Conservation (phyloP, 2,113 vertebrate genomes). For the Perccottus glenii region DNA sequence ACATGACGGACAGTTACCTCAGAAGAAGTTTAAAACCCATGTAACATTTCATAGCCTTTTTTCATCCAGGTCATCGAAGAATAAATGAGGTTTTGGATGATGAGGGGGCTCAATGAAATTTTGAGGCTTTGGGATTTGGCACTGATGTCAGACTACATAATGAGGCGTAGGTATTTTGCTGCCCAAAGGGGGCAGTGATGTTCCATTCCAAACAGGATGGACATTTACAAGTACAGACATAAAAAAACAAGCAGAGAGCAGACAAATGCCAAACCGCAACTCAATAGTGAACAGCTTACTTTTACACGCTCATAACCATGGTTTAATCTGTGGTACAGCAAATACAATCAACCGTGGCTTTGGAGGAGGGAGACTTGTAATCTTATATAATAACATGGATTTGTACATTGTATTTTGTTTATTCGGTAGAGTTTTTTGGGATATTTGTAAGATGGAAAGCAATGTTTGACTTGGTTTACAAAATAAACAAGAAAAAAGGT, state of each 20-base stretch:
- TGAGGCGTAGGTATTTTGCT: slow-evolving; percentile 45
- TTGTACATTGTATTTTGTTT: neutral
- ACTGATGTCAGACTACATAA: slow-evolving; percentile 75
- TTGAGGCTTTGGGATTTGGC: slow-evolving; percentile 24
- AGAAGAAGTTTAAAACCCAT: neutral
- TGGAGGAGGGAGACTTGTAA: neutral
- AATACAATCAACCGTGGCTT: neutral
- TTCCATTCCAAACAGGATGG: slow-evolving; percentile 27
- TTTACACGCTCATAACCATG: slow-evolving; percentile 19
- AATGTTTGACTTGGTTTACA: neutral
- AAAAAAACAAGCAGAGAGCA: slow-evolving; percentile 15
- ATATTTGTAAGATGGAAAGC: neutral
- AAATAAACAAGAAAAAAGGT: neutral
- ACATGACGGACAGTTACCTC: neutral
- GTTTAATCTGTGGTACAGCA: slow-evolving; percentile 23
- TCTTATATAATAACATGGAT: neutral
- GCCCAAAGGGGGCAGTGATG: slow-evolving; percentile 72
- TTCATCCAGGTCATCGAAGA: neutral
- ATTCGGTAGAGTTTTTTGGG: neutral
- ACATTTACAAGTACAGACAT: neutral
- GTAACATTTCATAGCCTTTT: neutral
- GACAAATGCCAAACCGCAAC: slow-evolving; percentile 39
- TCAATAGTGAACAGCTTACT: slow-evolving; percentile 22
- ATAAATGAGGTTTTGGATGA: slow-evolving; percentile 6
- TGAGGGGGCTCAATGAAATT: neutral